Evolutionary conservation across 1,140 invertebrate genomes (phyloP), one percentile per base, ranked within the genome.

Genomic region (Eumaeus atala): DNA sequence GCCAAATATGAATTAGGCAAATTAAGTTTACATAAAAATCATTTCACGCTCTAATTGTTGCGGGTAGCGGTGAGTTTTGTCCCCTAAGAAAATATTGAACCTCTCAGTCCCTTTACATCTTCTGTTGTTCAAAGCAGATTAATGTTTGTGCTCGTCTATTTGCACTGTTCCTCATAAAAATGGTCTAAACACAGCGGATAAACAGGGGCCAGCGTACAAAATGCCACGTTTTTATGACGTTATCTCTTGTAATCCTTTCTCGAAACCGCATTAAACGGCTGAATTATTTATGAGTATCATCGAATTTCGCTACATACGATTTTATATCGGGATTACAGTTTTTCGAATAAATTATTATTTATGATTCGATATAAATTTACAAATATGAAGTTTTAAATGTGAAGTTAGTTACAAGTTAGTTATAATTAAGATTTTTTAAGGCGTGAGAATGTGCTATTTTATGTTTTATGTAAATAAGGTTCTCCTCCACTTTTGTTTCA

Each of bases 71-170:
- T 51, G 64, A 72, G 70, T 73, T 76, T 63, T 83, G 83, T 86
- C 83, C 83, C 83, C 77, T 77, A 81, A 76, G 67, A 84, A 67
- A 86, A 86, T 79, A 84, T 84, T 84, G 72, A 77, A 68, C 67
- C 51, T 55, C n/a, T n/a, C 57, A 63, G 70, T 74, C 82, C 79
- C 79, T 77, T 78, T 81, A 81, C 77, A 79, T 84, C 78, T 79
- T 74, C 72, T 77, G 82, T 85, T 85, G 77, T 84, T 76, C 80
- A 81, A 79, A 81, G 76, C 71, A 84, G 83, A 86, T 84, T 86
- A 86, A 83, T 86, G 80, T 86, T 86, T 86, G 79, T 82, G 62
- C 72, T 67, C 61, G 63, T 60, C 60, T 84, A 84, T 86, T 86
- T 86, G 70, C 72, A 72, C 74, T 67, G 78, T 77, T 77, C 74